Conservation (phyloP, 2,797 vertebrate genomes). For the Gymnocypris eckloni region DNA sequence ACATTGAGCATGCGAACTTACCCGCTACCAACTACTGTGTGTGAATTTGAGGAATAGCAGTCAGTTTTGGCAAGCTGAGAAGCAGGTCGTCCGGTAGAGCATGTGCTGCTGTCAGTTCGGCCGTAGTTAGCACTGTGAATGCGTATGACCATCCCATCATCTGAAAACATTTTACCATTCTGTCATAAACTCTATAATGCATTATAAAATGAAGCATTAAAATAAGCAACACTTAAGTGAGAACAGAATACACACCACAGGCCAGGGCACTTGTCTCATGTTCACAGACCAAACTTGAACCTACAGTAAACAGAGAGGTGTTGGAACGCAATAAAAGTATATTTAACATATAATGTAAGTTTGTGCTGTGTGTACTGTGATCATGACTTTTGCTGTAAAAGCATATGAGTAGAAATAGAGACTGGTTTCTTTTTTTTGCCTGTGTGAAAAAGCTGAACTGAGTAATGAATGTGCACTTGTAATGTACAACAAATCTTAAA, state of each 20-base stretch:
- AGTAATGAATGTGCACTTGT: background rate
- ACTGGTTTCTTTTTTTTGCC: background rate
- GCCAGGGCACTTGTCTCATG: background rate
- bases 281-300: slow-evolving; percentile 33
- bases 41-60: background rate
- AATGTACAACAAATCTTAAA: background rate
- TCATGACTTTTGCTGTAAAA: no score
- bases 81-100: slow-evolving; percentile 3
- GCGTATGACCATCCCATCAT: background rate
- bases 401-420: no score
- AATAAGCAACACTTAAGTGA: background rate
- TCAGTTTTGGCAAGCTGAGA: slow-evolving; percentile 21
- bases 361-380: no score
- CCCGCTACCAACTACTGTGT: background rate
- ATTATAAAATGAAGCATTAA: no score
- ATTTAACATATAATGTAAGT: no score
- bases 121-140: slow-evolving; percentile 36
- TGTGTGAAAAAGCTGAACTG: background rate
- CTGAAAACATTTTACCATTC: slow-evolving; percentile 20
- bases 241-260: slow-evolving; percentile 47
- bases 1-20: slow-evolving; percentile 4
- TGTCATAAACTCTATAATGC: background rate
- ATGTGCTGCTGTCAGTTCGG: slow-evolving; percentile 33
- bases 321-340: background rate
- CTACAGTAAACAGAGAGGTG: slow-evolving; percentile 30